Conservation (phyloP, 1,140 invertebrate genomes). For the Drosophila nannoptera region DNA sequence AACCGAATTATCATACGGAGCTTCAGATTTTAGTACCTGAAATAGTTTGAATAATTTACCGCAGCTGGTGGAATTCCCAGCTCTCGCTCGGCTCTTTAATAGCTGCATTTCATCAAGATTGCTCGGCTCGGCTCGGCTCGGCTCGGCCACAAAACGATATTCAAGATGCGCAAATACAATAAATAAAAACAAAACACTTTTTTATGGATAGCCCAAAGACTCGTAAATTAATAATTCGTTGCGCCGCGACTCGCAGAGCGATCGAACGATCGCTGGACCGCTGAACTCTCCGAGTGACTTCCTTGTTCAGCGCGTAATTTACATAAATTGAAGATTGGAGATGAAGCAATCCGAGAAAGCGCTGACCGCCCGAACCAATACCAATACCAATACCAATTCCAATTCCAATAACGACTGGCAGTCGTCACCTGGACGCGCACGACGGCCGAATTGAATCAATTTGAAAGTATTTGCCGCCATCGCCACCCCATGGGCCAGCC, state of each 20-base stretch:
- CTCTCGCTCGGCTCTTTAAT: neutral
- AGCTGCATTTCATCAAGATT: conserved; percentile 8
- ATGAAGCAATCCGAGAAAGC: conserved; percentile 39
- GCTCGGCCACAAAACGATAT: conserved; percentile 1
- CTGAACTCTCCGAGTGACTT: conserved; percentile 37
- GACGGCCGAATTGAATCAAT: conserved; percentile 37
- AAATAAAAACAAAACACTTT: conserved; percentile 20
- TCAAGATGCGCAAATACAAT: conserved; percentile 20
- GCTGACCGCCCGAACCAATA: conserved; percentile 6
- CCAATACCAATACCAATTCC: no score
- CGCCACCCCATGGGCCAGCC: conserved; percentile 24
- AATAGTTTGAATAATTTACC: neutral
- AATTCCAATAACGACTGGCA: neutral
- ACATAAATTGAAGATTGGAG: conserved; percentile 46
- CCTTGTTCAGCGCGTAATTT: conserved; percentile 44
- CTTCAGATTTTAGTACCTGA: neutral
- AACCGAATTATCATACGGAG: no score
- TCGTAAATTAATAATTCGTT: conserved; percentile 52
- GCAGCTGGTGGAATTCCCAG: neutral
- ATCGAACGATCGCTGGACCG: conserved; percentile 13
- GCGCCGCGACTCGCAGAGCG: conserved; percentile 4
- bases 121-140: neutral
- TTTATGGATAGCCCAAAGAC: conserved; percentile 12
- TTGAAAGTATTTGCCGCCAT: conserved; percentile 33
- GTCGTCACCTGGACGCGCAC: conserved; percentile 25